A percentile compares a stretch with the other conserved stretches of the same genome.
Conservation (phyloP, 2,797 vertebrate genomes). For the Pachyuromys duprasi region DNA sequence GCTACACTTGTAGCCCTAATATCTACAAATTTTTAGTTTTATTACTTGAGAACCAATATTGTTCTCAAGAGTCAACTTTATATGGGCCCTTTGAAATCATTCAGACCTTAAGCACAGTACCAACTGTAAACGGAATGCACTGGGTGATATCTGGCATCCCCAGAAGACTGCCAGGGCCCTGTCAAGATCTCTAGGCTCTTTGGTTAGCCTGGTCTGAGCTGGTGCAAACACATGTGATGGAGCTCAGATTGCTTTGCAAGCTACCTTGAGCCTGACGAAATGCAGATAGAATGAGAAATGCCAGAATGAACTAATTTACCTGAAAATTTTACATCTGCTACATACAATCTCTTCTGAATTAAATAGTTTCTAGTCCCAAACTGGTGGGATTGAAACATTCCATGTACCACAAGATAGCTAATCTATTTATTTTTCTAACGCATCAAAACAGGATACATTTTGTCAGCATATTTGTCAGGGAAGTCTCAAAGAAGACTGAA, state of each 20-base stretch:
- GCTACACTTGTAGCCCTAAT: not conserved
- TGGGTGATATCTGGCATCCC: not conserved
- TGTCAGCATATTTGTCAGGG: not conserved
- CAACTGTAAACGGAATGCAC: not conserved
- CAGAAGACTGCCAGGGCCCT: not conserved
- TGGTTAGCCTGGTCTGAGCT: not conserved
- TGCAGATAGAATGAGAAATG: constrained; percentile 61
- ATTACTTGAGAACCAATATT: constrained; percentile 24
- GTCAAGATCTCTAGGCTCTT: not conserved
- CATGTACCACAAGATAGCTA: constrained; percentile 44
- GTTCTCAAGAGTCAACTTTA: not conserved
- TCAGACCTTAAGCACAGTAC: not conserved
- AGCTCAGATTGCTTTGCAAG: constrained; percentile 46
- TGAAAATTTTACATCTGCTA: constrained; percentile 64
- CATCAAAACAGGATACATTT: constrained; percentile 37
- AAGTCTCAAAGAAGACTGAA: constrained; percentile 5
- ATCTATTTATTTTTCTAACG: constrained; percentile 54
- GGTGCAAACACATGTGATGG: not conserved
- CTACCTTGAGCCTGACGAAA: constrained; percentile 65
- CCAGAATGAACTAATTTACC: constrained; percentile 49
- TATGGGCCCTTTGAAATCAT: not conserved
- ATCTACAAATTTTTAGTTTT: constrained; percentile 37
- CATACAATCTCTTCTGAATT: constrained; percentile 61
- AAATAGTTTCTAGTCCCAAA: constrained; percentile 40
- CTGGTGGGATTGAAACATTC: constrained; percentile 39